Conservation (phyloP, 2,888 invertebrate species). For the Caenorhabditis sp. region DNA sequence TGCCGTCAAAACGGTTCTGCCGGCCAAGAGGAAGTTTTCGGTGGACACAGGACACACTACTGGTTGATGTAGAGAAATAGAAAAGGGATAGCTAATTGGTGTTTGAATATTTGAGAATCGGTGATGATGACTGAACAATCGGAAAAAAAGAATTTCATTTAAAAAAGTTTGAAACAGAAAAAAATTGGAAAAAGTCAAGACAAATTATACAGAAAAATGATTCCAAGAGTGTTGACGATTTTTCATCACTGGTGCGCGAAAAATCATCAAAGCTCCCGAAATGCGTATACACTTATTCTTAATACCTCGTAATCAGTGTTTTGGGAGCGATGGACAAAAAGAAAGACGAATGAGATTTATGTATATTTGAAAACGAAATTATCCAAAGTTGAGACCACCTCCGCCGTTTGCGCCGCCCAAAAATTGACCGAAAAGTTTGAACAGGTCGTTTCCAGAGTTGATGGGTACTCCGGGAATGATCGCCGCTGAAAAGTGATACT, state of each 20-base stretch:
- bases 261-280: not conserved
- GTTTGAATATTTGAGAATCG: conserved; percentile 2
- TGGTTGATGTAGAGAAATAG: not conserved
- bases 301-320: conserved; percentile 52
- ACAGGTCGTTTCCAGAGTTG: conserved; percentile 66
- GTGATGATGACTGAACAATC: conserved; percentile 6
- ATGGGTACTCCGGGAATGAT: conserved; percentile 67
- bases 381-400: conserved; percentile 59
- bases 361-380: not conserved
- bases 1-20: conserved; percentile 19
- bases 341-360: conserved; percentile 46
- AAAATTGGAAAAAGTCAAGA: no score
- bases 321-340: not conserved
- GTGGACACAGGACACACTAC: conserved; percentile 31
- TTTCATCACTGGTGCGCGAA: not conserved
- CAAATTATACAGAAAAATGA: not conserved
- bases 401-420: conserved; percentile 63
- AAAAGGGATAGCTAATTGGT: conserved; percentile 11
- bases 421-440: conserved; percentile 70
- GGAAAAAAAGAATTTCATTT: no score
- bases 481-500: conserved; percentile 51
- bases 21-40: conserved; percentile 28
- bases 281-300: not conserved
- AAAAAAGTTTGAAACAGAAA: not conserved
- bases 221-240: no score